phyloP scores from a whole-genome alignment of 2,888 invertebrate genomes.

The Nomada ferruginata region DNA sequence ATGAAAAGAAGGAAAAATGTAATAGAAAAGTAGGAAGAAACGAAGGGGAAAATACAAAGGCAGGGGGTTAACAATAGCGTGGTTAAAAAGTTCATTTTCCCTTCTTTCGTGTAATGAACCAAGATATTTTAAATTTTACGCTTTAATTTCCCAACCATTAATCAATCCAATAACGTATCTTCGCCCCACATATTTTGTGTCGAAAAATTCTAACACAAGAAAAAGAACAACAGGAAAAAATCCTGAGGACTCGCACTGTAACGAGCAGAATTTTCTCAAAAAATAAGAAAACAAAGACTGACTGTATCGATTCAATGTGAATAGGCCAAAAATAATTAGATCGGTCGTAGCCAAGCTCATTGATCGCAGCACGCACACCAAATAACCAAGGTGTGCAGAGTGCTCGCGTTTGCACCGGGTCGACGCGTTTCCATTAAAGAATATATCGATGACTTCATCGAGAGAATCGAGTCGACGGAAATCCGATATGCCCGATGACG shows the following conservation, averaged over 20 bases:
- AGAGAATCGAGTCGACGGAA: neutral
- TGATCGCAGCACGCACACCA: neutral
- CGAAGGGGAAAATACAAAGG: too few species aligned
- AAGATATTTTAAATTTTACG: too few species aligned
- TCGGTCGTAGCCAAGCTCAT: neutral
- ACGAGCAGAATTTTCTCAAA: neutral
- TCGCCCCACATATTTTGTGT: too few species aligned
- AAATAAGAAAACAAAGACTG: neutral
- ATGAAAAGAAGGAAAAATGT: too few species aligned
- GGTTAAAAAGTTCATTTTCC: too few species aligned
- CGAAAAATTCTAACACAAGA: neutral
- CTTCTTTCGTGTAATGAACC: too few species aligned
- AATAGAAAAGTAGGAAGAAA: too few species aligned
- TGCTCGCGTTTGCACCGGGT: neutral
- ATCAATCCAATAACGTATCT: too few species aligned
- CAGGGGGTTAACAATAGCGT: too few species aligned
- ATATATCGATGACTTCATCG: conserved; percentile 15
- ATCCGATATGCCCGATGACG: conserved; percentile 33
- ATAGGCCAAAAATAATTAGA: neutral
- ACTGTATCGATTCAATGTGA: neutral
- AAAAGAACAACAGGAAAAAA: neutral
- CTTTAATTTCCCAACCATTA: too few species aligned
- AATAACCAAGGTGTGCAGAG: neutral
- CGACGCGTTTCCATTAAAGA: neutral
- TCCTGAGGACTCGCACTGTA: too few species aligned